Evolutionary conservation across 2,113 vertebrate species (phyloP).

Genomic region (Hyperoodon ampullatus): DNA sequence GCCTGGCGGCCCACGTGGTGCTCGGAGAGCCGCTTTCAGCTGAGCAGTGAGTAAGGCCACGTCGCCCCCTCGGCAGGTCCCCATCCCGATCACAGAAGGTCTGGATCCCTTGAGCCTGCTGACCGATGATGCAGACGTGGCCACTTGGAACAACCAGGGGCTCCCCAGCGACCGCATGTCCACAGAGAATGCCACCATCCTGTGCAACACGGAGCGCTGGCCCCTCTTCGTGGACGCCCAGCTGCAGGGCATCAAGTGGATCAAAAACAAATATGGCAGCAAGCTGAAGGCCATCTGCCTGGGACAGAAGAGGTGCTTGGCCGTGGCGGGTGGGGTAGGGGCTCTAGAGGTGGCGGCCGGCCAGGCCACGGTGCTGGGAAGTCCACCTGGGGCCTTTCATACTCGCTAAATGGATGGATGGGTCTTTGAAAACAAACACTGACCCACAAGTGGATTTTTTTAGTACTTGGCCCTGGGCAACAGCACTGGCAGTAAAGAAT

Average conservation of each 20-base stretch:
- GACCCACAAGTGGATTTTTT: fast-evolving
- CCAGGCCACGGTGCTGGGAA: fast-evolving
- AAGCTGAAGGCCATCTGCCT: conserved; percentile 81
- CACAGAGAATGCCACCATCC: conserved; percentile 85
- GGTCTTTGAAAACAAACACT: fast-evolving
- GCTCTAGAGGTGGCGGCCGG: fast-evolving
- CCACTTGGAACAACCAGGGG: conserved; percentile 88
- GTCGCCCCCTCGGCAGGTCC: conserved; percentile 73
- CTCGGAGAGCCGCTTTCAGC: neutral
- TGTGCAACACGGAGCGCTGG: conserved; percentile 87
- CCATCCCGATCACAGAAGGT: conserved; percentile 83
- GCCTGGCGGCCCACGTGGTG: fast-evolving
- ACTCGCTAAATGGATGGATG: fast-evolving
- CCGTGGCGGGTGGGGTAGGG: fast-evolving
- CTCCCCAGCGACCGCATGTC: conserved; percentile 88
- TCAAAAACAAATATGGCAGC: conserved; percentile 84
- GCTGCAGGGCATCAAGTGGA: conserved; percentile 88
- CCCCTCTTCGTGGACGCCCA: conserved; percentile 86
- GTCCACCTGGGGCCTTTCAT: fast-evolving
- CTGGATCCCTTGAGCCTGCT: conserved; percentile 87
- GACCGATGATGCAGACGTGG: conserved; percentile 80
- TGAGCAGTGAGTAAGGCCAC: neutral
- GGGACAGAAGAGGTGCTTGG: conserved; percentile 82
- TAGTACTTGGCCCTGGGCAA: neutral
- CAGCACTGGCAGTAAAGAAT: fast-evolving